Conservation (phyloP, 2,888 invertebrate species). For the Aleiodes alternator region DNA sequence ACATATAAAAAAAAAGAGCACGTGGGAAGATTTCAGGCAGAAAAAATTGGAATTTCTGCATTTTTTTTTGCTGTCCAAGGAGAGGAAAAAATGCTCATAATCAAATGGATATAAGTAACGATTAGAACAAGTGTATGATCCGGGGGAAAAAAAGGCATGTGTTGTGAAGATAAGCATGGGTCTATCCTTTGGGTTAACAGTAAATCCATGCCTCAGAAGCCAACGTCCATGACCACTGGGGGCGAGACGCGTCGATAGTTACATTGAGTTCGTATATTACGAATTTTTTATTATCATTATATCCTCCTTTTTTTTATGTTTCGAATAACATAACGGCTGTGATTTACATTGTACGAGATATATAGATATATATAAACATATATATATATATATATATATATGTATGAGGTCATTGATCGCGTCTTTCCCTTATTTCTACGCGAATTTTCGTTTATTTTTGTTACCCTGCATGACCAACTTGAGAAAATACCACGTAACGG, state of each 20-base stretch:
- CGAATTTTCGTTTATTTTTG: not conserved
- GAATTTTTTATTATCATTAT: conserved; percentile 8
- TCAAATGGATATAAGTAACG: conserved; percentile 6
- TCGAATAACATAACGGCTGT: conserved; percentile 33
- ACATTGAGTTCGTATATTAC: conserved; percentile 40
- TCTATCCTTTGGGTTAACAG: conserved; percentile 44
- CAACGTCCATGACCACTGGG: conserved; percentile 47
- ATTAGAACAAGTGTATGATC: conserved; percentile 31
- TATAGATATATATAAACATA: too few species aligned
- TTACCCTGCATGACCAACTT: not conserved
- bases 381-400: too few species aligned
- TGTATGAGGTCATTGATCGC: conserved; percentile 39
- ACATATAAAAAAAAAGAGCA: not conserved
- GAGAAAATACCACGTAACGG: conserved; percentile 4
- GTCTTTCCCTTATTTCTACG: conserved; percentile 12
- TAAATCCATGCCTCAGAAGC: conserved; percentile 45
- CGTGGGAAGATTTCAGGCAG: conserved; percentile 13
- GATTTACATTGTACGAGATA: conserved; percentile 14
- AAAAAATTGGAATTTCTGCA: conserved; percentile 22
- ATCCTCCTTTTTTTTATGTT: conserved; percentile 19
- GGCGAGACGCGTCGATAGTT: conserved; percentile 48
- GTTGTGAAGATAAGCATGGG: conserved; percentile 8
- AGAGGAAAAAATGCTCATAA: not conserved
- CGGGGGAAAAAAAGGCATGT: conserved; percentile 10
- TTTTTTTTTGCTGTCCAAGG: not conserved